phyloP scores from a whole-genome alignment of 64 coral and sea anemone genomes.

The Porites lutea region DNA sequence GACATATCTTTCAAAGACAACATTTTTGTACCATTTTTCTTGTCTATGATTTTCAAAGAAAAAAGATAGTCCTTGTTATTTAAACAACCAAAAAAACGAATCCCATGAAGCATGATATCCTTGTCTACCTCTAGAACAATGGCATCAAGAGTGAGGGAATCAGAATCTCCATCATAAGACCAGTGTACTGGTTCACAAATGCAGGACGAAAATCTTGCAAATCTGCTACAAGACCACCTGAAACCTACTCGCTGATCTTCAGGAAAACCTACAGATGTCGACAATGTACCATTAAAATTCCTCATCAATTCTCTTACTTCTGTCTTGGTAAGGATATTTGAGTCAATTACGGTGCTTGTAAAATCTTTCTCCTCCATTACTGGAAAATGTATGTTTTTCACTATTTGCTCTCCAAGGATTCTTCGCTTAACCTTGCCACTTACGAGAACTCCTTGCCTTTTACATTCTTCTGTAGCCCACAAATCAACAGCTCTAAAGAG shows the following conservation, averaged over 20 bases:
- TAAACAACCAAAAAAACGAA: too few relatives aligned
- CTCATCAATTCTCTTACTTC: slow-evolving; percentile 24
- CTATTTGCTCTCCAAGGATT: slow-evolving; percentile 23
- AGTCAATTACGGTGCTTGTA: background rate
- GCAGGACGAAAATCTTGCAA: too few relatives aligned
- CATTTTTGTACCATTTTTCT: too few relatives aligned
- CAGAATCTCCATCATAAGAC: too few relatives aligned
- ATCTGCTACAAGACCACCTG: too few relatives aligned
- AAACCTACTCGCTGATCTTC: background rate
- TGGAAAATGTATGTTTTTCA: slow-evolving; percentile 54
- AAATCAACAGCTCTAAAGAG: background rate
- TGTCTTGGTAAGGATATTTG: background rate
- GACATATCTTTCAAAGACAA: too few relatives aligned
- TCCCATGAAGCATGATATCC: too few relatives aligned
- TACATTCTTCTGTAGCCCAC: slow-evolving; percentile 3
- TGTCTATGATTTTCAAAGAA: too few relatives aligned
- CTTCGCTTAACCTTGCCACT: background rate
- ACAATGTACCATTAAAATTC: background rate
- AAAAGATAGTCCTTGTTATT: too few relatives aligned
- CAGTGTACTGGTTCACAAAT: too few relatives aligned
- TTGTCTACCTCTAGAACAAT: too few relatives aligned
- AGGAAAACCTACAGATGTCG: background rate
- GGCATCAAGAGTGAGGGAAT: too few relatives aligned
- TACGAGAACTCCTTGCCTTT: background rate
- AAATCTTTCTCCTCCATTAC: slow-evolving; percentile 36